Base-by-base conservation (phyloP, 2,797 vertebrate genomes). In the Acanthurus leucopareius region DNA sequence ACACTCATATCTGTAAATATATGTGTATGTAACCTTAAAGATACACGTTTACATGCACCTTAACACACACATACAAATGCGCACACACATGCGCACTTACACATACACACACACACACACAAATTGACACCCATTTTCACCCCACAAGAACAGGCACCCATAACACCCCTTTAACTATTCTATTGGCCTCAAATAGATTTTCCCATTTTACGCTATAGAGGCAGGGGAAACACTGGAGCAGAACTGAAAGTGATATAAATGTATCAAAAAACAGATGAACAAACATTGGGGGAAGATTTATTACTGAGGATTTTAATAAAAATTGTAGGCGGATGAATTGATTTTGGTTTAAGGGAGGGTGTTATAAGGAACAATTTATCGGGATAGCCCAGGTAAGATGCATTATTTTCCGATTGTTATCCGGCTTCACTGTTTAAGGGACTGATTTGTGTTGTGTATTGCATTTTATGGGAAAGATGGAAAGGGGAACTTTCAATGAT, bases 381-480 rank as follows among this genome's bases (percentile, higher is more conserved):
- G 97, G 96, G 97, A 94, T 90, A 91, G 92, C 90, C 88, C 89
- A 83, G 96, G 96, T 97, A 98, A 99, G 97, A 98, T 97, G 97
- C 97, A 99, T 99, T 98, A 98, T 99, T 99, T 98, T 98, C 96
- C 97, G 94, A 98, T 98, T 98, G 97, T 98, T 98, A 97, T 99
- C 97, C 94, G 96, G 96, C 96, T 96, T 94, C 94, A 95, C 95
- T 98, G 97, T 92, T 94, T 93, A 93, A 93, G 73, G 96, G 97
- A 96, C 96, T 99, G 97, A 99, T 99, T 99, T 99, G 97, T 98
- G 97, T 97, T 97, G 96, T 97, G 96, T 95, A 97, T 97, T 98
- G 97, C 97, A 96, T 98, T 99, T 99, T 98, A 98, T 98, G 97
- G 97, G 97, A 76, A 92, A 97, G 97, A 98, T 94, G 95, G 97